A percentile compares a stretch with the other conserved stretches of the same genome.
Evolutionary conservation across 2,888 invertebrate species (phyloP).

Genomic region (Zonitis immaculata): DNA sequence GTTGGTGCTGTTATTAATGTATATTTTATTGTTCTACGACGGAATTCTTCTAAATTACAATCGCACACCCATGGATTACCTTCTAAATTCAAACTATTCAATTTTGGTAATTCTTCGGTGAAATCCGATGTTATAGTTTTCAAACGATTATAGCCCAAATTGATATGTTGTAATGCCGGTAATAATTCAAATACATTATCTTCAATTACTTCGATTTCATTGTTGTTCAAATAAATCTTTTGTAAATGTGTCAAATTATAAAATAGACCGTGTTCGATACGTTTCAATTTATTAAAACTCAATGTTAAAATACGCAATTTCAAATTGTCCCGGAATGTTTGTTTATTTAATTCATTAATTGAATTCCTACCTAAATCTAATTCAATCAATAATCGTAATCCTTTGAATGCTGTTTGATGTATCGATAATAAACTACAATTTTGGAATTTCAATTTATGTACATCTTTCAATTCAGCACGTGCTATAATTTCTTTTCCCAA

Average conservation of each 20-base stretch:
- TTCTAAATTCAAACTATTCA: constrained; percentile 69
- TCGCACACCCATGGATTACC: constrained; percentile 88
- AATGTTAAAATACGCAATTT: constrained; percentile 68
- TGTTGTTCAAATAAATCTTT: constrained; percentile 72
- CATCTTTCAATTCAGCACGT: constrained; percentile 65
- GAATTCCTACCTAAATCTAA: constrained; percentile 75
- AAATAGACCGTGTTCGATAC: constrained; percentile 72
- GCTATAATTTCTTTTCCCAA: constrained; percentile 65
- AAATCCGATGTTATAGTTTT: constrained; percentile 60
- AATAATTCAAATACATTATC: constrained; percentile 52
- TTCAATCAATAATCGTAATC: constrained; percentile 73
- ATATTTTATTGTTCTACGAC: constrained; percentile 68
- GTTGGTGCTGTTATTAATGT: constrained; percentile 74
- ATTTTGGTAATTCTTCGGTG: constrained; percentile 59
- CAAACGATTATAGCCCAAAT: constrained; percentile 70
- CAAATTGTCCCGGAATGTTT: constrained; percentile 66
- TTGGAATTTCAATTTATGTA: constrained; percentile 73
- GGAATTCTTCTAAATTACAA: constrained; percentile 73
- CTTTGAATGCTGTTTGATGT: constrained; percentile 71
- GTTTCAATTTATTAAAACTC: constrained; percentile 69
- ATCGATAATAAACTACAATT: constrained; percentile 70
- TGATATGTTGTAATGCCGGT: constrained; percentile 63
- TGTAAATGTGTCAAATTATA: constrained; percentile 68
- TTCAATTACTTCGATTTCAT: constrained; percentile 65
- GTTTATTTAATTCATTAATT: constrained; percentile 60